A percentile compares a stretch with the other conserved stretches of the same genome.
phyloP scores from a whole-genome alignment of 2,797 vertebrate genomes.

The Trichosurus vulpecula region DNA sequence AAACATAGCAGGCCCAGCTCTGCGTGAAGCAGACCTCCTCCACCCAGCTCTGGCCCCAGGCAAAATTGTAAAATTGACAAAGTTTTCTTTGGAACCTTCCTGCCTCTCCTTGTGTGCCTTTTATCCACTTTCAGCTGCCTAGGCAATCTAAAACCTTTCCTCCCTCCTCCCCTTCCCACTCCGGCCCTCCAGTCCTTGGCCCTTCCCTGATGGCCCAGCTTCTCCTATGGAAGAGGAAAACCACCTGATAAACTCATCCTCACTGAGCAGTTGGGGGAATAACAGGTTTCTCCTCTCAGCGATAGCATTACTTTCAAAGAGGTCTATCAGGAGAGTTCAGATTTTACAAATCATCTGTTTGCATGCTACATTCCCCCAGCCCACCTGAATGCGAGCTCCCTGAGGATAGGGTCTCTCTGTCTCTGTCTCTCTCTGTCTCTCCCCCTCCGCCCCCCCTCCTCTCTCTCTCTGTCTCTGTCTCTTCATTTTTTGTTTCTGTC shows the following conservation, averaged over 20 bases:
- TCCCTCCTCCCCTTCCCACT: neutral
- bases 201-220: neutral
- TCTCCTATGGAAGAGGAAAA: neutral
- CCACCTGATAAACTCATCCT: neutral
- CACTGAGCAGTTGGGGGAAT: neutral
- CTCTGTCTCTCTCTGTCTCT: too few species aligned
- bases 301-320: neutral
- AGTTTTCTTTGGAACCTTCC: neutral
- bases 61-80: neutral
- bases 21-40: neutral
- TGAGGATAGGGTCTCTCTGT: neutral
- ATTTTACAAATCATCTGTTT: neutral
- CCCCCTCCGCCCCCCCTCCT: neutral
- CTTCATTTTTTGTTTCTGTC: too few species aligned
- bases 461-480: too few species aligned
- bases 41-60: neutral
- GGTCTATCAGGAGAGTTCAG: neutral
- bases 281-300: neutral
- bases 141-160: neutral
- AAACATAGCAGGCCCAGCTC: neutral
- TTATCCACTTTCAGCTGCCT: neutral
- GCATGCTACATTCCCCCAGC: neutral
- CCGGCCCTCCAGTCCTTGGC: neutral
- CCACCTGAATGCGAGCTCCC: neutral
- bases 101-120: neutral